Percentiles rank a stretch among this genome's conserved stretches.
phyloP scores from a whole-genome alignment of 2,113 vertebrate genomes.

The Xyrauchen texanus region DNA sequence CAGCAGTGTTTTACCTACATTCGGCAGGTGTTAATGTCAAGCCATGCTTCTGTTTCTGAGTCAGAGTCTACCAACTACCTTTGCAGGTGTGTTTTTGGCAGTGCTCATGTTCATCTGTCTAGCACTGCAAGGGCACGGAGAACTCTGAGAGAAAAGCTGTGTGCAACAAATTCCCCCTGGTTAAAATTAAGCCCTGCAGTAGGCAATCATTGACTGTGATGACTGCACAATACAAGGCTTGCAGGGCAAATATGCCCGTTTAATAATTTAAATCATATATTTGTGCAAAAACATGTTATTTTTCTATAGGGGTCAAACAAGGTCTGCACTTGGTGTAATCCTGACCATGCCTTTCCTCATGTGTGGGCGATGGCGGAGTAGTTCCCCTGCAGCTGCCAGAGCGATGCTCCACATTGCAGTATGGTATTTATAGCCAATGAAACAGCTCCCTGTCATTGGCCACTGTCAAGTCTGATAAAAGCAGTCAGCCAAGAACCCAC shows the following conservation, averaged over 20 bases:
- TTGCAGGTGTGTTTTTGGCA: conserved; percentile 19
- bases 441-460: conserved; percentile 24
- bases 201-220: conserved; percentile 26
- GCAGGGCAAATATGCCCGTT: conserved; percentile 5
- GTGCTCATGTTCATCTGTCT: not conserved
- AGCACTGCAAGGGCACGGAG: not conserved
- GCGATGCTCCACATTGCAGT: conserved; percentile 41
- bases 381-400: conserved; percentile 34
- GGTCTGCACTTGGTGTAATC: conserved; percentile 25
- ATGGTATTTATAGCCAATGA: conserved; percentile 49
- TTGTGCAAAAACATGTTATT: conserved; percentile 5
- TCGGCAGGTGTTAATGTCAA: too few relatives aligned
- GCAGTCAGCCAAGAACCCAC: conserved; percentile 30
- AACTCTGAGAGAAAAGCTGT: conserved; percentile 2
- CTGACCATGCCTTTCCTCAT: conserved; percentile 31
- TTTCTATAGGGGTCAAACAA: conserved; percentile 37
- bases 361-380: conserved; percentile 17
- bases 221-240: conserved; percentile 6
- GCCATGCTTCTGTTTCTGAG: too few relatives aligned
- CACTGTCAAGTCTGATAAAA: conserved; percentile 47
- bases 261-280: conserved; percentile 14
- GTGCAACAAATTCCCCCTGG: conserved; percentile 3
- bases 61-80: not conserved
- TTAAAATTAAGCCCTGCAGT: conserved; percentile 12
- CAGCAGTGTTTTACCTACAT: too few relatives aligned